phyloP scores from a whole-genome alignment of 2,888 invertebrate genomes.

The Xylota segnis region DNA sequence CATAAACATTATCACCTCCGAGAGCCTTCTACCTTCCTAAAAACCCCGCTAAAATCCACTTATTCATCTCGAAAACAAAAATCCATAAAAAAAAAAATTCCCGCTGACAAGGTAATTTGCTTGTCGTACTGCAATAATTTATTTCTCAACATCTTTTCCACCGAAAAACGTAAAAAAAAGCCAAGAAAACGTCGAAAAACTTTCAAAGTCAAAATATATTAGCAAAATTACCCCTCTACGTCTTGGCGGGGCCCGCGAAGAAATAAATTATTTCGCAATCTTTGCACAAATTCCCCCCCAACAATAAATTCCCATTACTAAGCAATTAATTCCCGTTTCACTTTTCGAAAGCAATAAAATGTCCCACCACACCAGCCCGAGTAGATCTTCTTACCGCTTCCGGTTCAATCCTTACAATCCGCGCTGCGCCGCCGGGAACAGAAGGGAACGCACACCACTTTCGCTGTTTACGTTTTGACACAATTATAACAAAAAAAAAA shows the following conservation, averaged over 20 bases:
- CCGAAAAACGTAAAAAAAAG: background rate
- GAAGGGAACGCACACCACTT: slow-evolving; percentile 54
- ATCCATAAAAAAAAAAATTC: slow-evolving; percentile 41
- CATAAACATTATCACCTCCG: slow-evolving; percentile 19
- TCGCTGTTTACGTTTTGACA: slow-evolving; percentile 70
- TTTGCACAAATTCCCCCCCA: slow-evolving; percentile 50
- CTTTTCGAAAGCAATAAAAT: slow-evolving; percentile 72
- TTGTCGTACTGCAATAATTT: slow-evolving; percentile 30
- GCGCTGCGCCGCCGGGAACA: background rate
- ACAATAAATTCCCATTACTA: slow-evolving; percentile 74
- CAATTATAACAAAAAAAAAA: too few relatives aligned
- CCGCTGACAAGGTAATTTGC: slow-evolving; percentile 51
- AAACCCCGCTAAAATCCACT: slow-evolving; percentile 4
- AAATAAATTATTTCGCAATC: slow-evolving; percentile 70
- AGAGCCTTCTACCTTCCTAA: background rate
- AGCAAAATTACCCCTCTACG: slow-evolving; percentile 51
- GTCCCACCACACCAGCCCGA: slow-evolving; percentile 16
- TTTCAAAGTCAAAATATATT: slow-evolving; percentile 52
- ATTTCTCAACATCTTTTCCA: slow-evolving; percentile 15
- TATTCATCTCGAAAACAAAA: slow-evolving; percentile 31
- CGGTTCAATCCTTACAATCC: slow-evolving; percentile 40
- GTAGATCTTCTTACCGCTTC: slow-evolving; percentile 39
- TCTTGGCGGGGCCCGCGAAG: background rate
- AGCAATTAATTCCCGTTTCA: slow-evolving; percentile 73
- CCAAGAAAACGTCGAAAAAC: slow-evolving; percentile 27